phyloP scores from a whole-genome alignment of 2,888 invertebrate species.

The Hypena proboscidalis region DNA sequence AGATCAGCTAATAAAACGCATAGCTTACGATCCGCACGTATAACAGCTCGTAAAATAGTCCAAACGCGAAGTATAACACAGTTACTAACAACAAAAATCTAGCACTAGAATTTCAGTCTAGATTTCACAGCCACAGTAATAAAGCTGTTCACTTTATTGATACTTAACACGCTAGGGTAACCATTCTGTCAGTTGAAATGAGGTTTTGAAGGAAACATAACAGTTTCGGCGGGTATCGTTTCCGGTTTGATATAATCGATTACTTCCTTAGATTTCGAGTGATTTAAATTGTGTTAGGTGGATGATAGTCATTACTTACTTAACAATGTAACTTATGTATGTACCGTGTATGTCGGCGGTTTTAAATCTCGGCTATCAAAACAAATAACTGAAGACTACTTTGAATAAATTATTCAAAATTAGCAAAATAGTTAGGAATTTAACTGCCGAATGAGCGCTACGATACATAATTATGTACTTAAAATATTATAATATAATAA shows the following conservation, averaged over 20 bases:
- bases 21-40: not conserved
- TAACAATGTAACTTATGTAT: no score
- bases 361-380: no score
- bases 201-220: not conserved
- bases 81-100: slow-evolving; percentile 11
- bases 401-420: no score
- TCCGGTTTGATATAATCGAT: slow-evolving; percentile 25
- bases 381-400: no score
- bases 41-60: slow-evolving; percentile 1
- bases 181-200: not conserved
- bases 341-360: no score
- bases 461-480: no score
- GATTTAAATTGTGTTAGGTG: slow-evolving; percentile 32
- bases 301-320: no score
- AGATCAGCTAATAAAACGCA: not conserved
- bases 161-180: slow-evolving; percentile 19
- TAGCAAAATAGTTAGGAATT: no score
- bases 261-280: slow-evolving; percentile 25
- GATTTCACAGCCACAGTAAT: slow-evolving; percentile 16
- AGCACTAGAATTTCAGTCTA: slow-evolving; percentile 19
- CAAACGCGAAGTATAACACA: slow-evolving; percentile 5
- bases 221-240: slow-evolving; percentile 5
- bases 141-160: slow-evolving; percentile 29
- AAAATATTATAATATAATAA: no score
- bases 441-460: no score